Evolutionary conservation across 37 sponge, comb jelly and placozoan genomes (phyloP), one percentile per base, ranked within the genome.

Genomic region (Tethya wilhelma): DNA sequence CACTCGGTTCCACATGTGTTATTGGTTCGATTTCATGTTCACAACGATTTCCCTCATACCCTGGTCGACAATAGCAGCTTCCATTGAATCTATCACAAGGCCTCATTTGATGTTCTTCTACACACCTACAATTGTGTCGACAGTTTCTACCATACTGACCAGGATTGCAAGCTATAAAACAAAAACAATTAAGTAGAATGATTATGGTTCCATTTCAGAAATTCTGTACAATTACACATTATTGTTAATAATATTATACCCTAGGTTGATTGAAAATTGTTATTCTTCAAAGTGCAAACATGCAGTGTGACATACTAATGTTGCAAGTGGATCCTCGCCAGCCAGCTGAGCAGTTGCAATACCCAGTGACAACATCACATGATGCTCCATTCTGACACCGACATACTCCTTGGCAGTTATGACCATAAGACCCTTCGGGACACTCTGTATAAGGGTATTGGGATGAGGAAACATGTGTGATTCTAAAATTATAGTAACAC

Each of bases 321-420:
- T 63, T 49, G 49, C 94, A 93, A 5, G 8, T 14, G 1, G 49
- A 44, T 67, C 94, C 94, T 36, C 43, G 39, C 73, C 72, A 93
- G 23, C 90, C 94, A 33, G 64, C 38, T 8, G 67, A 33, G 38
- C 94, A 93, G 66, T 58, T 55, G 55, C 94, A 93, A 37, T 44
- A 20, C 3, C 94, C 94, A 68, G 78, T 69, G 39, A 86, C 65
- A 60, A 69, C 75, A 57, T 86, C 45, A 73, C 94, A 93, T 28
- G 36, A 25, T 19, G 46, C 83, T 44, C 59, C 85, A 77, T 89
- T 85, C 56, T 74, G 38, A 59, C 94, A 93, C 55, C 2, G 17
- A 75, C 94, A 89, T 17, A 26, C 44, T 39, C 85, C 65, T 28
- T 26, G 26, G 59, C 94, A 93, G 12, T 68, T 45, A 37, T 85